A percentile compares a stretch with the other conserved stretches of the same genome.
phyloP scores from a whole-genome alignment of 2,113 vertebrate genomes.

The Pterocles orientalis region DNA sequence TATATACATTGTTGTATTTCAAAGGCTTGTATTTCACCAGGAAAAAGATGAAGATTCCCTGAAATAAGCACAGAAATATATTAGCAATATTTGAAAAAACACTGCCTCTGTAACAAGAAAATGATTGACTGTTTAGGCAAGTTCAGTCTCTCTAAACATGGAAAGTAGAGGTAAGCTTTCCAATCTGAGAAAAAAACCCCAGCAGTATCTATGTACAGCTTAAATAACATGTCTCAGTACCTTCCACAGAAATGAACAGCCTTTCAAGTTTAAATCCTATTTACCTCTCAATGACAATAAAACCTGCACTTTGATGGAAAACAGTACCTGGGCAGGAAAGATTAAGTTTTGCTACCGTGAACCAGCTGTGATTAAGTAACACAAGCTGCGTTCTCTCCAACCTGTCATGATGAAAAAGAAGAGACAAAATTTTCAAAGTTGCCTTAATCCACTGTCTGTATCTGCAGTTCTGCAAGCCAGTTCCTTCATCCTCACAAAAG shows the following conservation, averaged over 20 bases:
- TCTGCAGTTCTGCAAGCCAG: neutral
- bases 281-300: neutral
- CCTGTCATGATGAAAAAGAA: neutral
- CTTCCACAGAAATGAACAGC: neutral
- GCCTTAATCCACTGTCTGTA: neutral
- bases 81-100: neutral
- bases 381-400: neutral
- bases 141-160: neutral
- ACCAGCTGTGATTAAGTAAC: neutral
- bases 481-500: neutral
- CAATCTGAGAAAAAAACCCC: neutral
- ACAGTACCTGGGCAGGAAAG: slow-evolving; percentile 8
- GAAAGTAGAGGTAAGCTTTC: neutral
- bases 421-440: neutral
- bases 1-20: slow-evolving; percentile 98
- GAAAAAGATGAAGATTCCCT: slow-evolving; percentile 98
- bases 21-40: slow-evolving; percentile 97
- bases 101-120: neutral
- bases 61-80: slow-evolving; percentile 12
- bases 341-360: neutral
- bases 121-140: neutral
- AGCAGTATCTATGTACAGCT: neutral
- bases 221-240: neutral
- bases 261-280: slow-evolving; percentile 46
- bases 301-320: slow-evolving; percentile 11